Percentiles rank a stretch among this genome's conserved stretches.
These are phyloP conservation scores for Myopa tessellatipennis DNA, from an alignment of 2,888 invertebrate species.

Conservation along the genomic window DNA sequence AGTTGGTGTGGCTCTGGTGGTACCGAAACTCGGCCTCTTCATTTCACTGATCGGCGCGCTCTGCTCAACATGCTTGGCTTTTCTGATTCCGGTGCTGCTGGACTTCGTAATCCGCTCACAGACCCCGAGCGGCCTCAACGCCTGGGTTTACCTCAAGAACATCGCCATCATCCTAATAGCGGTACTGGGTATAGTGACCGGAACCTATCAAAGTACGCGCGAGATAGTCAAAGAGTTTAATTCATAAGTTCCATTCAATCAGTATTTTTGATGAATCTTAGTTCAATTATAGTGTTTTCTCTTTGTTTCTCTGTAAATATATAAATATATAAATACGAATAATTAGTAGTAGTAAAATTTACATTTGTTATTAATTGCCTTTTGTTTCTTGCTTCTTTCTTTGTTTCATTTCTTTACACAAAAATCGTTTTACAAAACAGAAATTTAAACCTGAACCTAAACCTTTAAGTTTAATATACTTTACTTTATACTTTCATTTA, in stretches of 20 bases:
- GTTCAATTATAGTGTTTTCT: neutral
- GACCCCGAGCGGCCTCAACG: conserved; percentile 70
- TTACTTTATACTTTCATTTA: no score
- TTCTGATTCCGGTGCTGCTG: conserved; percentile 88
- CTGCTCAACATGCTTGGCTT: conserved; percentile 86
- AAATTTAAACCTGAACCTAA: no score
- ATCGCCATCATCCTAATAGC: conserved; percentile 75
- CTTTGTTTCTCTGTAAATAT: no score
- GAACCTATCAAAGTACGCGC: conserved; percentile 79
- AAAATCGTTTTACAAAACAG: no score
- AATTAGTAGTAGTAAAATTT: no score
- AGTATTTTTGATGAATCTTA: neutral
- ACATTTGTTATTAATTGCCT: no score
- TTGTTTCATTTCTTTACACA: no score
- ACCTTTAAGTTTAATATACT: no score
- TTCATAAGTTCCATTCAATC: conserved; percentile 1
- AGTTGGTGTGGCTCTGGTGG: conserved; percentile 87
- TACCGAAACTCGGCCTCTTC: conserved; percentile 87
- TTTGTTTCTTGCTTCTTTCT: no score
- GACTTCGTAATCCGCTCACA: conserved; percentile 80
- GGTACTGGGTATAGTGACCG: conserved; percentile 77
- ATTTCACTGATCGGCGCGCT: conserved; percentile 93
- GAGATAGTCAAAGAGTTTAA: conserved; percentile 69
- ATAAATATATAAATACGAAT: no score
- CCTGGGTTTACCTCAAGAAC: conserved; percentile 72